Evolutionary conservation across 1,140 invertebrate genomes (phyloP).

Genomic region (Rhagoletis pomonella): DNA sequence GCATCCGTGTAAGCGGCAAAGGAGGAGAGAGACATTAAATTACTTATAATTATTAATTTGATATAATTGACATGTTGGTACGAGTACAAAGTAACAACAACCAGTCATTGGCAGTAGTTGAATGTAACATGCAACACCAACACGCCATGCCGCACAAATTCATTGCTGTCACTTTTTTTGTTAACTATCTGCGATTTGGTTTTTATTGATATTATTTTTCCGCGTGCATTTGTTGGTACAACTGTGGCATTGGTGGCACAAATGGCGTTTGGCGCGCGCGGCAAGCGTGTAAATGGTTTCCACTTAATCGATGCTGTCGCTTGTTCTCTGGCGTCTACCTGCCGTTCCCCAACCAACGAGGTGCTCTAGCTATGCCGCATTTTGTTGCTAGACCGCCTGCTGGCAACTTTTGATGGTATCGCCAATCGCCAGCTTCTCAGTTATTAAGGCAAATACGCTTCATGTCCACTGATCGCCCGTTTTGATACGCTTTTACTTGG

Average conservation of each 20-base stretch:
- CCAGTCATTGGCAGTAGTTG: constrained; percentile 22
- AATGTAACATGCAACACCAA: constrained; percentile 43
- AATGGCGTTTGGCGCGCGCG: constrained; percentile 58
- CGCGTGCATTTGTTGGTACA: not conserved
- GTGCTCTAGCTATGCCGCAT: not conserved
- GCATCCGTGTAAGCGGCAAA: not conserved
- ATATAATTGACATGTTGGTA: constrained; percentile 73
- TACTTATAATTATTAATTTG: constrained; percentile 71
- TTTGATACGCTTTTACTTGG: constrained; percentile 28
- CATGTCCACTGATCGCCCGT: constrained; percentile 36
- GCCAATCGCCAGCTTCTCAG: constrained; percentile 65
- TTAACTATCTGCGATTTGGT: constrained; percentile 41
- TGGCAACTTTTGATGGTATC: constrained; percentile 62
- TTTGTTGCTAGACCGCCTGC: constrained; percentile 53
- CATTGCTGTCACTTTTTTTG: constrained; percentile 47
- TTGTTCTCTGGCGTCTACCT: constrained; percentile 64
- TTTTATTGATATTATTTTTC: not conserved
- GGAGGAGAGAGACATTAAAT: constrained; percentile 33
- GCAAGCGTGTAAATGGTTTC: constrained; percentile 73
- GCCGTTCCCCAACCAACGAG: constrained; percentile 51
- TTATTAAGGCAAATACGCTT: constrained; percentile 58
- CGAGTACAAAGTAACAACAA: constrained; percentile 29
- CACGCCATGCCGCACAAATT: constrained; percentile 29
- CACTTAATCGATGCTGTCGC: constrained; percentile 72
- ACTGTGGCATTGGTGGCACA: constrained; percentile 37